These are phyloP conservation scores for Quadroppia sp. DNA, from an alignment of 2,888 invertebrate genomes.

Conservation along the genomic window DNA sequence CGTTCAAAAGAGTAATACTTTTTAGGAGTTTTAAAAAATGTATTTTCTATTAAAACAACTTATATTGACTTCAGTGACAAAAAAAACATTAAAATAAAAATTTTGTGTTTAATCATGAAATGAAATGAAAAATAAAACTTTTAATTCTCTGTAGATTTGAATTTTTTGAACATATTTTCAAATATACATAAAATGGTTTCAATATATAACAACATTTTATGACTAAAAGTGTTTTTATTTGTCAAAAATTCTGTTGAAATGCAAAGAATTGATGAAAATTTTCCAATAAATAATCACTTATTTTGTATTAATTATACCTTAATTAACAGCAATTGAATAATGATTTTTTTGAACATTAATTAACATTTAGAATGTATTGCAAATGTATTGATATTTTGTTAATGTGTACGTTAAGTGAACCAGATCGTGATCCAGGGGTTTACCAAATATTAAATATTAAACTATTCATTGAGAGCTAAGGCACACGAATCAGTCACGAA, in stretches of 20 bases:
- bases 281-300: not conserved
- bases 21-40: not conserved
- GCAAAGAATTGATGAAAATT: not conserved
- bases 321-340: not conserved
- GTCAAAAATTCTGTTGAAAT: too few relatives aligned
- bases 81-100: not conserved
- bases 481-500: slow-evolving; percentile 37
- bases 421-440: slow-evolving; percentile 25
- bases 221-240: too few relatives aligned
- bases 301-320: too few relatives aligned
- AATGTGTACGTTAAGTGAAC: not conserved
- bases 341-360: not conserved
- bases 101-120: not conserved
- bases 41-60: slow-evolving; percentile 15
- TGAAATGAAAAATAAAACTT: too few relatives aligned
- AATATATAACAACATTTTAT: too few relatives aligned
- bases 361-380: not conserved
- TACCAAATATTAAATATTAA: slow-evolving; percentile 14
- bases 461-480: not conserved
- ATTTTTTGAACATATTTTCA: too few relatives aligned
- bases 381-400: not conserved
- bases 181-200: too few relatives aligned
- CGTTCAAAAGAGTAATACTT: slow-evolving; percentile 22
- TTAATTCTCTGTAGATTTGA: too few relatives aligned
- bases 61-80: not conserved